Conservation (phyloP, 2,888 invertebrate genomes). For the Dyspetes luteomarginatus region DNA sequence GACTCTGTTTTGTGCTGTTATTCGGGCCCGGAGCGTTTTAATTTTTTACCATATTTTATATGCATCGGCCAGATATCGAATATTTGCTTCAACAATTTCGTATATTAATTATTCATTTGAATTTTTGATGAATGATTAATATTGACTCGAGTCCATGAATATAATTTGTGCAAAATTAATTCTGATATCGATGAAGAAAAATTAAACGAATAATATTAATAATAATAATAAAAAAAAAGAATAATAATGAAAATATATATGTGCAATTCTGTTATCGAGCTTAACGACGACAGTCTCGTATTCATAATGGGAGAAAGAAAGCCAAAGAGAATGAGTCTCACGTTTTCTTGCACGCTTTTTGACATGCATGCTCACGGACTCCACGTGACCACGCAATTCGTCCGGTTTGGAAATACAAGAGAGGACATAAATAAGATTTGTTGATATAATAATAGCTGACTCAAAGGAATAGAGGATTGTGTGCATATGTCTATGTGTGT, state of each 20-base stretch:
- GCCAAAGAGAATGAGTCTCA: conserved; percentile 49
- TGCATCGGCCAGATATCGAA: too few species aligned
- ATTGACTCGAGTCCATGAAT: too few species aligned
- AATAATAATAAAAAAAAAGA: too few species aligned
- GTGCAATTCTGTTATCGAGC: background rate
- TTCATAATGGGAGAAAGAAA: conserved; percentile 46
- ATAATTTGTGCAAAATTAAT: too few species aligned
- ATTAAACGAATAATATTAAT: too few species aligned
- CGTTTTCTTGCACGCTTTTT: conserved; percentile 47
- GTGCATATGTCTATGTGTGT: background rate
- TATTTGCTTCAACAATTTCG: too few species aligned
- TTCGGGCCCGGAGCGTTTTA: conserved; percentile 31
- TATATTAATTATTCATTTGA: too few species aligned
- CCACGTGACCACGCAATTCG: conserved; percentile 65
- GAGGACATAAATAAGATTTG: conserved; percentile 20
- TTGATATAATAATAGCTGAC: conserved; percentile 31
- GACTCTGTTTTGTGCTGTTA: conserved; percentile 1
- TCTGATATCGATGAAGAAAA: too few species aligned
- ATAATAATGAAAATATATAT: background rate
- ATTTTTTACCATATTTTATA: conserved; percentile 41
- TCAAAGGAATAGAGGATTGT: conserved; percentile 9
- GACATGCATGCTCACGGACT: conserved; percentile 40
- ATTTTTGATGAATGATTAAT: too few species aligned
- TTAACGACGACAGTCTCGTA: background rate
- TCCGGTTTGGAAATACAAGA: conserved; percentile 57